Evolutionary conservation across 2,888 invertebrate species (phyloP).

Genomic region (Sialis fuliginosa): DNA sequence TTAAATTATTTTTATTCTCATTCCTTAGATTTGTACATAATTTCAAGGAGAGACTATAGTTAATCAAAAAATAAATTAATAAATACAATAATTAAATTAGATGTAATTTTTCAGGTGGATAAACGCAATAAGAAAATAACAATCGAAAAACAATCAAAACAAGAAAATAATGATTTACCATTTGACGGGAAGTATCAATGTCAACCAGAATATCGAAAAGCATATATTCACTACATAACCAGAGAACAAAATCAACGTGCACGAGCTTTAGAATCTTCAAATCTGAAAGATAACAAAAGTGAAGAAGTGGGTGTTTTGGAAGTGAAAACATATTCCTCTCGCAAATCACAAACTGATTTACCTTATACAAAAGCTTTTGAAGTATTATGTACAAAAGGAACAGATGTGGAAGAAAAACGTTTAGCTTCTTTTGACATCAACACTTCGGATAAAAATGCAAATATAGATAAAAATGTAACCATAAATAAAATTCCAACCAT

Average conservation of each 20-base stretch:
- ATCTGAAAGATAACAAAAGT: constrained; percentile 2
- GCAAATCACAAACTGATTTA: background rate
- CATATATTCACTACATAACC: constrained; percentile 25
- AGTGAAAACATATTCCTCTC: background rate
- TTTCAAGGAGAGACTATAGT: too few relatives aligned
- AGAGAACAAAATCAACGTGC: constrained; percentile 16
- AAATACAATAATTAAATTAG: too few relatives aligned
- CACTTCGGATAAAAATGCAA: background rate
- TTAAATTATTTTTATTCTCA: too few relatives aligned
- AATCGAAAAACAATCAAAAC: constrained; percentile 15
- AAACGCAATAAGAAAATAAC: constrained; percentile 17
- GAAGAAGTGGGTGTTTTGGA: background rate
- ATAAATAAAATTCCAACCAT: too few relatives aligned
- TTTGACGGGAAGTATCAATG: constrained; percentile 20
- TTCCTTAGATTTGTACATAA: too few relatives aligned
- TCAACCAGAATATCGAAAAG: constrained; percentile 29
- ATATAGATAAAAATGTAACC: too few relatives aligned
- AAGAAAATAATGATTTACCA: constrained; percentile 16
- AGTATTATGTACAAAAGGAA: constrained; percentile 4
- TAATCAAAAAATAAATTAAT: too few relatives aligned
- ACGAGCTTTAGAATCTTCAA: constrained; percentile 3
- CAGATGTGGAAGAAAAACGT: constrained; percentile 3
- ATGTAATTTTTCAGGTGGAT: constrained; percentile 7
- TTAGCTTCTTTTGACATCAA: constrained; percentile 1
- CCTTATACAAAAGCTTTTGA: constrained; percentile 1